Conservation (phyloP, 2,113 vertebrate species). For the Gymnobelideus leadbeateri region DNA sequence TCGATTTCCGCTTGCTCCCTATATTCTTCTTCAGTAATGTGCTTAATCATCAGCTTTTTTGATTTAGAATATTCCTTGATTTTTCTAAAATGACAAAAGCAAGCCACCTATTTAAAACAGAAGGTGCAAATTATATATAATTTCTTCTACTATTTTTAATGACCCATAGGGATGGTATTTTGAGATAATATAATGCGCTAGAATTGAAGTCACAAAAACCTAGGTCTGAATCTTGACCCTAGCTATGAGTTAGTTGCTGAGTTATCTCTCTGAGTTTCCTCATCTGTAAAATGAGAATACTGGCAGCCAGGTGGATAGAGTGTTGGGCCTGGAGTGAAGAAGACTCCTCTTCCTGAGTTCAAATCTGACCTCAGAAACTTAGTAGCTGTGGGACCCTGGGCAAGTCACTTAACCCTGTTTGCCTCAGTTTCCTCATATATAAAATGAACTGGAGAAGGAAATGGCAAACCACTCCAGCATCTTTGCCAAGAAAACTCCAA, state of each 20-base stretch:
- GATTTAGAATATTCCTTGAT: constrained; percentile 72
- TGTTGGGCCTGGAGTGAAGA: not conserved
- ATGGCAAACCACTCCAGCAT: not conserved
- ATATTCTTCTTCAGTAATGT: constrained; percentile 89
- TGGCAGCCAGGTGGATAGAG: not conserved
- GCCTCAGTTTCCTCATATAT: not conserved
- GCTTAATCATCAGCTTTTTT: constrained; percentile 57
- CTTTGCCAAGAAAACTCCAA: not conserved
- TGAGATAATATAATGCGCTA: not conserved
- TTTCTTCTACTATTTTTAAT: not conserved
- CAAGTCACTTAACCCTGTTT: not conserved
- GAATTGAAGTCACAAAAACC: not conserved
- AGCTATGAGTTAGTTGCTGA: not conserved
- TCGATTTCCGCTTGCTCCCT: constrained; percentile 85
- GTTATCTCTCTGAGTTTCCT: not conserved
- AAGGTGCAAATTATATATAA: constrained; percentile 16
- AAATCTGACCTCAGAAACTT: not conserved
- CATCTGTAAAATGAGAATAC: not conserved
- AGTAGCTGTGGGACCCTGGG: not conserved
- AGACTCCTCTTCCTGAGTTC: not conserved
- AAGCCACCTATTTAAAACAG: constrained; percentile 11
- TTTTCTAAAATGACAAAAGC: constrained; percentile 80
- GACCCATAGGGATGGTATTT: not conserved
- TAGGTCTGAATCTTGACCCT: not conserved
- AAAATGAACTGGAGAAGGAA: not conserved